Evolutionary conservation across 1,140 invertebrate genomes (phyloP), one percentile per base, ranked within the genome.

Genomic region (Magallana gigas): DNA sequence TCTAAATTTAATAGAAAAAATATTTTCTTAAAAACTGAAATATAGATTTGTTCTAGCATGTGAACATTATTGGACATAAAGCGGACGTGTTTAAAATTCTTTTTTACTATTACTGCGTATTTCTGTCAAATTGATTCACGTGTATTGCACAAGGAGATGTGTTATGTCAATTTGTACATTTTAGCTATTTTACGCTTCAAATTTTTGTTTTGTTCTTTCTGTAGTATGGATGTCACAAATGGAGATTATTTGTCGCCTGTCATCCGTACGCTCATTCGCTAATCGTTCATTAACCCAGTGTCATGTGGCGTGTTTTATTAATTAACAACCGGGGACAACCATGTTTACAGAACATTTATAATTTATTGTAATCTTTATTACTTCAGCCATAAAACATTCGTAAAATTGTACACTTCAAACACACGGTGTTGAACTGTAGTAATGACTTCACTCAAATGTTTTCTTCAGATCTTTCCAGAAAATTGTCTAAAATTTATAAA

Each of bases 201-300:
- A 48, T 2, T 48, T 48, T 48, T 48, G 36, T 48, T 48, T 48
- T 48, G 68, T 9, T 29, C 12, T 11, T 12, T 76, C 8, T 76
- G 4, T 11, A 29, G 23, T 29, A 29, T 29, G 12, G 68, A 29
- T 36, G 18, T 76, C 68, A 29, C 1, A 76, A 76, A 29, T 29
- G 23, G 9, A 2, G 68, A 11, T 12, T 76, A 76, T 76, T 76
- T 76, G 68, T 76, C 23, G 12, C 29, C 68, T 76, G 68, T 14
- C 68, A 76, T 14, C 68, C 36, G 23, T 76, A 76, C 68, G 23
- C 68, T 76, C 36, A 76, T 29, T 29, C 68, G 68, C 23, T 76
- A 36, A 76, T 76, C 23, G 68, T 18, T 29, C 68, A 29, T 76
- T 76, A 76, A 76, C 68, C 18, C 36, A 8, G 12, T 76, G 68